Conservation (phyloP, 2,888 invertebrate genomes). For the Drosophila histrio region DNA sequence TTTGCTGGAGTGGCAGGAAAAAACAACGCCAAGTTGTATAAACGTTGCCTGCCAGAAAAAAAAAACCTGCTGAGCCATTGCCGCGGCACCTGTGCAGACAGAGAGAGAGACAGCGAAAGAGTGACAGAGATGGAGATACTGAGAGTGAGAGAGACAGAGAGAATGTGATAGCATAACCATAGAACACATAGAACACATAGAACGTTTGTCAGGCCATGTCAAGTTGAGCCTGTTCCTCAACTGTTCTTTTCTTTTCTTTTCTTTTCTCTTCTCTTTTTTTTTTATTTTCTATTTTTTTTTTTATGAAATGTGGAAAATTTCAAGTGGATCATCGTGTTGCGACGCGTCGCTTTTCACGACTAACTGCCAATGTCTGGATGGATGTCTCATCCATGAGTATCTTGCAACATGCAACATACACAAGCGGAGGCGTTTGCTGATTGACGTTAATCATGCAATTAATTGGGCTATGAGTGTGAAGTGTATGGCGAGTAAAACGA, state of each 20-base stretch:
- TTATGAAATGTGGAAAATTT: slow-evolving; percentile 39
- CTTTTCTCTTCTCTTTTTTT: background rate
- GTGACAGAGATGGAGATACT: background rate
- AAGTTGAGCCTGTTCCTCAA: slow-evolving; percentile 14
- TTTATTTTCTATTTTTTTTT: background rate
- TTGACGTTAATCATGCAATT: slow-evolving; percentile 75
- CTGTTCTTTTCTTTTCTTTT: background rate
- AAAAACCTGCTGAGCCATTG: slow-evolving; percentile 69
- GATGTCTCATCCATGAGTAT: slow-evolving; percentile 19
- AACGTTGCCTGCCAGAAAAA: slow-evolving; percentile 43
- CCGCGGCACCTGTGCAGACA: slow-evolving; percentile 49
- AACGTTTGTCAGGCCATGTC: slow-evolving; percentile 12
- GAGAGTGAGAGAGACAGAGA: background rate
- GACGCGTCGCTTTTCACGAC: slow-evolving; percentile 41
- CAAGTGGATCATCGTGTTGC: slow-evolving; percentile 55
- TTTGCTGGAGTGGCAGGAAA: slow-evolving; percentile 39
- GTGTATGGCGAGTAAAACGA: background rate
- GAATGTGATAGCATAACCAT: background rate
- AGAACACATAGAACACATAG: slow-evolving; percentile 6
- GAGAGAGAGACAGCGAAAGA: background rate
- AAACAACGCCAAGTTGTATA: slow-evolving; percentile 51
- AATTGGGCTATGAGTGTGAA: slow-evolving; percentile 56
- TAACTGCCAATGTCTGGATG: slow-evolving; percentile 25
- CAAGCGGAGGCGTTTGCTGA: slow-evolving; percentile 32
- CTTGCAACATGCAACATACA: slow-evolving; percentile 6